A percentile compares a stretch with the other conserved stretches of the same genome.
These are phyloP conservation scores for Zaprionus obscuricornis DNA, from an alignment of 2,888 invertebrate species.

Conservation along the genomic window DNA sequence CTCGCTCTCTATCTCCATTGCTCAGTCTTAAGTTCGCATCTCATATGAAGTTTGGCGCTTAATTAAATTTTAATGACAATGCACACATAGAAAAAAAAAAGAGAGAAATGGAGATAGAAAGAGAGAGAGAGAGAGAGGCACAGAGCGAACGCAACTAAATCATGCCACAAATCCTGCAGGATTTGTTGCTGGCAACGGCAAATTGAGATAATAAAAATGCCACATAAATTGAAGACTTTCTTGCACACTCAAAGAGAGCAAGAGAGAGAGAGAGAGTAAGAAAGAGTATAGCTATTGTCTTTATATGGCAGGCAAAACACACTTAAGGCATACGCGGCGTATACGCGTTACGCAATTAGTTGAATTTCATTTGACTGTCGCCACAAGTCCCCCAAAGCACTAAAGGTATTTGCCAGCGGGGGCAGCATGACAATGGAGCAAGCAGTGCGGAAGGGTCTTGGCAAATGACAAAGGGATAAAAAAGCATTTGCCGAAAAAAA, in stretches of 20 bases:
- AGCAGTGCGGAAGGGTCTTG: neutral
- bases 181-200: slow-evolving; percentile 47
- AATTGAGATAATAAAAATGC: slow-evolving; percentile 67
- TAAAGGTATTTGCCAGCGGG: too few relatives aligned
- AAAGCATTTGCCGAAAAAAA: slow-evolving; percentile 50
- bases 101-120: too few relatives aligned
- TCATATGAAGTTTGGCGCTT: slow-evolving; percentile 56
- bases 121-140: too few relatives aligned
- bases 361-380: slow-evolving; percentile 49
- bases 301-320: slow-evolving; percentile 53
- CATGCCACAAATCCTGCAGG: slow-evolving; percentile 69
- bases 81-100: too few relatives aligned
- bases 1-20: neutral
- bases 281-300: slow-evolving; percentile 30
- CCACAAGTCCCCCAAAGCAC: too few relatives aligned
- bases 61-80: slow-evolving; percentile 74
- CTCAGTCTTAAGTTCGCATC: neutral
- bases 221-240: slow-evolving; percentile 39
- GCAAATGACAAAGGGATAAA: slow-evolving; percentile 73
- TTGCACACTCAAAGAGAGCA: slow-evolving; percentile 8
- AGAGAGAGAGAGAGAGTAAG: neutral
- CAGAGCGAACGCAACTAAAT: slow-evolving; percentile 60
- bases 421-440: neutral
- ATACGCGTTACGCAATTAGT: slow-evolving; percentile 75
- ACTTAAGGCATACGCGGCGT: slow-evolving; percentile 73